Evolutionary conservation across 1,140 invertebrate species (phyloP).

Genomic region (Sycophila sp.): DNA sequence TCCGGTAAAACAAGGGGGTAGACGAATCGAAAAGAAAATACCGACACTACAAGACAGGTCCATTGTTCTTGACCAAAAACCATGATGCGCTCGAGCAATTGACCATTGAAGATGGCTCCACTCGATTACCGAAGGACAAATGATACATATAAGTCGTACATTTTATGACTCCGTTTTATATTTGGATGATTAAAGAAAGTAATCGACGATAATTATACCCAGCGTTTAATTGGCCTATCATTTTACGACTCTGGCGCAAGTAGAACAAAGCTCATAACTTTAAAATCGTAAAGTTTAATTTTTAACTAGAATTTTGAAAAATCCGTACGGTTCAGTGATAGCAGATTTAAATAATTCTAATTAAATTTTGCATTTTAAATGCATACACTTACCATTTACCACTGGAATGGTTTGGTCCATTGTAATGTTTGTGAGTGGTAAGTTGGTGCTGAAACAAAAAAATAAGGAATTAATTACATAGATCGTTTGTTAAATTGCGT

Average conservation of each 20-base stretch:
- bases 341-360: no score
- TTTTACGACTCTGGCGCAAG: no score
- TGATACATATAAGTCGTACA: background rate
- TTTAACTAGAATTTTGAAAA: no score
- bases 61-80: constrained; percentile 21
- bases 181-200: background rate
- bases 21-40: background rate
- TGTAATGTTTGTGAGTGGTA: constrained; percentile 53
- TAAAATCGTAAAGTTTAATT: background rate
- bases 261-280: constrained; percentile 4
- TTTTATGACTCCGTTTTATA: background rate
- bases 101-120: background rate
- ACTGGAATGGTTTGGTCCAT: constrained; percentile 51
- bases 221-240: no score
- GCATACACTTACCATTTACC: constrained; percentile 52
- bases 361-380: background rate
- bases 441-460: constrained; percentile 53
- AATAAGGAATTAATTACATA: no score
- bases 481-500: no score
- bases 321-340: no score
- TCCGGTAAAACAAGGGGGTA: background rate
- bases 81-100: background rate
- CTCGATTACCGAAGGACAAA: constrained; percentile 1
- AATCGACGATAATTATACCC: constrained; percentile 3
- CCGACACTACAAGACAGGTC: background rate